phyloP scores from a whole-genome alignment of 2,888 invertebrate genomes.

The Lepas anatifera region DNA sequence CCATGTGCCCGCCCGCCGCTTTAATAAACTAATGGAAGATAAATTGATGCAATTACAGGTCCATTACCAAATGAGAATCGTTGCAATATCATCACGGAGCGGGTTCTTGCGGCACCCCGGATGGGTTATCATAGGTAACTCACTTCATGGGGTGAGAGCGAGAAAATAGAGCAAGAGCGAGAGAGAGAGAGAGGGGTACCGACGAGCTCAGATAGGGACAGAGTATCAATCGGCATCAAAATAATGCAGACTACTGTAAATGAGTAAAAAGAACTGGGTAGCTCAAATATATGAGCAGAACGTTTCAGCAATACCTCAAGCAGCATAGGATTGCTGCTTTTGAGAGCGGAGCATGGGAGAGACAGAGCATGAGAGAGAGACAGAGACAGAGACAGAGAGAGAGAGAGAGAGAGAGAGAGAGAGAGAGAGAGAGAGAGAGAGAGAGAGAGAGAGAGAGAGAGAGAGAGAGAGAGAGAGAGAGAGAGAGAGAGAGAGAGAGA shows the following conservation, averaged over 20 bases:
- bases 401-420: not conserved
- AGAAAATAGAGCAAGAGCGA: not conserved
- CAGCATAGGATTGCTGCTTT: no score
- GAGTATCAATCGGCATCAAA: no score
- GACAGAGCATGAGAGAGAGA: not conserved
- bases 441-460: not conserved
- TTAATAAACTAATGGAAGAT: conserved; percentile 12
- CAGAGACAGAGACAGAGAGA: not conserved
- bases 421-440: no score
- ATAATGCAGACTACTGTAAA: no score
- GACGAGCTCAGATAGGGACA: not conserved
- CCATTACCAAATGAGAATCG: conserved; percentile 12
- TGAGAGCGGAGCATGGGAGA: no score
- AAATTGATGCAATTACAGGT: conserved; percentile 10
- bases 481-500: no score
- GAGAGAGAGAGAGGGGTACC: not conserved
- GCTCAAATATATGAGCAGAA: no score
- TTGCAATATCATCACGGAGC: conserved; percentile 8
- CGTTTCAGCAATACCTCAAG: no score
- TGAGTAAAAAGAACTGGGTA: no score
- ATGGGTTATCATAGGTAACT: not conserved
- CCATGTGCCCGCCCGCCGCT: conserved; percentile 1
- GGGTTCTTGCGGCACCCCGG: not conserved
- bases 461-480: not conserved
- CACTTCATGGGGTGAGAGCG: not conserved